Conservation (phyloP, 2,888 invertebrate genomes). For the Aphrophora alni region DNA sequence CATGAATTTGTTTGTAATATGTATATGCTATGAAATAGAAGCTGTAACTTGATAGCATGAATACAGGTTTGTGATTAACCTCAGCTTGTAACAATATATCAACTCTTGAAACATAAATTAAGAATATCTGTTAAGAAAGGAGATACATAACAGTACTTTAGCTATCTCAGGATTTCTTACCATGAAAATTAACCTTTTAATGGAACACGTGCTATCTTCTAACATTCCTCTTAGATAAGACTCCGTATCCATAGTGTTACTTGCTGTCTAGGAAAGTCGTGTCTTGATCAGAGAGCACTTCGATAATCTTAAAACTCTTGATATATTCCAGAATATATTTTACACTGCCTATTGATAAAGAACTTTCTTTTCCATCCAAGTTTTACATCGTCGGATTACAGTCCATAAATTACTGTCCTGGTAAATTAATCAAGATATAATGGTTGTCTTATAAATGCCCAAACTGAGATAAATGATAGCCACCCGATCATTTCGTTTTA, state of each 20-base stretch:
- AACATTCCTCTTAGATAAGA: background rate
- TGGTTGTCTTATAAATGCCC: background rate
- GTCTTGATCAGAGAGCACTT: background rate
- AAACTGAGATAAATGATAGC: background rate
- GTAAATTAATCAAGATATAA: background rate
- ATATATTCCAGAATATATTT: background rate
- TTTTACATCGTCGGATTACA: background rate
- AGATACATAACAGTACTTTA: too few species aligned
- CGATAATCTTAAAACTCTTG: background rate
- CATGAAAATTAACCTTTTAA: background rate
- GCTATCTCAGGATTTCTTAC: too few species aligned
- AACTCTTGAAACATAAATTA: too few species aligned
- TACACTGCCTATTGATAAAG: background rate
- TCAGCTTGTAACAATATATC: too few species aligned
- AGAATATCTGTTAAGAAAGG: too few species aligned
- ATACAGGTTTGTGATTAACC: too few species aligned
- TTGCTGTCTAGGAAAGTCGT: too few species aligned
- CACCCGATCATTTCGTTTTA: background rate
- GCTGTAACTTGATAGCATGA: too few species aligned
- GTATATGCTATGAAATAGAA: too few species aligned
- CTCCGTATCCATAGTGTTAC: background rate
- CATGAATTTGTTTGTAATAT: too few species aligned
- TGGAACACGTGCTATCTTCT: background rate
- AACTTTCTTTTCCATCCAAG: background rate
- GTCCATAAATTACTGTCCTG: background rate